Conservation (phyloP, 2,888 invertebrate genomes). For the Orthosia gracilis region DNA sequence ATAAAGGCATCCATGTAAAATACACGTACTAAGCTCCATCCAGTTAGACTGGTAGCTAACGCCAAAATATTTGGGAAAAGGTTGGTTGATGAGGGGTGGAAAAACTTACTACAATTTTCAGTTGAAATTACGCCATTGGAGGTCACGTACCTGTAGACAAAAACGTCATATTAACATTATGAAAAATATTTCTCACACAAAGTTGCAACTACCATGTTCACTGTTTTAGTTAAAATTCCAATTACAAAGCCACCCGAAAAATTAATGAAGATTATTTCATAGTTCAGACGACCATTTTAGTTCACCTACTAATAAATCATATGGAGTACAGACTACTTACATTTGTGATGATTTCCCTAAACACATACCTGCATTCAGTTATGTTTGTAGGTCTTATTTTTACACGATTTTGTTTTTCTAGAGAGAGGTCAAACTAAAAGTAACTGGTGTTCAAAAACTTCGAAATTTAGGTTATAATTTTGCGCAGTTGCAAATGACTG, state of each 20-base stretch:
- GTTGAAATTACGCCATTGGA: background rate
- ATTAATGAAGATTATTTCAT: slow-evolving; percentile 14
- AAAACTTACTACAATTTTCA: slow-evolving; percentile 15
- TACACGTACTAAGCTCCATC: no score
- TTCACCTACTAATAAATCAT: slow-evolving; percentile 13
- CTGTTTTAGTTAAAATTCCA: slow-evolving; percentile 42
- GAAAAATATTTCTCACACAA: background rate
- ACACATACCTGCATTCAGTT: slow-evolving; percentile 24
- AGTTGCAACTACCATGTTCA: background rate
- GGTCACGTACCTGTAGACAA: slow-evolving; percentile 30
- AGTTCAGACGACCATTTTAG: slow-evolving; percentile 11
- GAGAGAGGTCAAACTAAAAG: slow-evolving; percentile 1
- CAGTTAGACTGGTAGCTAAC: no score
- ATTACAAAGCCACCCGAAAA: slow-evolving; percentile 21
- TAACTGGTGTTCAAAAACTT: slow-evolving; percentile 3
- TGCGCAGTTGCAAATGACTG: no score
- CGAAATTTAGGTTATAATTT: no score
- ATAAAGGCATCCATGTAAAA: no score
- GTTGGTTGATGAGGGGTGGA: no score
- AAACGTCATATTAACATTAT: background rate
- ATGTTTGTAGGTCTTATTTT: slow-evolving; percentile 26
- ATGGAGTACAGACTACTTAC: slow-evolving; percentile 11
- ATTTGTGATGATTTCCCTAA: slow-evolving; percentile 49
- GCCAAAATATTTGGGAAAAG: background rate
- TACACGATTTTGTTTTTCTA: slow-evolving; percentile 8